A percentile compares a stretch with the other conserved stretches of the same genome.
Conservation (phyloP, 2,888 invertebrate species). For the Diloba caeruleocephala region DNA sequence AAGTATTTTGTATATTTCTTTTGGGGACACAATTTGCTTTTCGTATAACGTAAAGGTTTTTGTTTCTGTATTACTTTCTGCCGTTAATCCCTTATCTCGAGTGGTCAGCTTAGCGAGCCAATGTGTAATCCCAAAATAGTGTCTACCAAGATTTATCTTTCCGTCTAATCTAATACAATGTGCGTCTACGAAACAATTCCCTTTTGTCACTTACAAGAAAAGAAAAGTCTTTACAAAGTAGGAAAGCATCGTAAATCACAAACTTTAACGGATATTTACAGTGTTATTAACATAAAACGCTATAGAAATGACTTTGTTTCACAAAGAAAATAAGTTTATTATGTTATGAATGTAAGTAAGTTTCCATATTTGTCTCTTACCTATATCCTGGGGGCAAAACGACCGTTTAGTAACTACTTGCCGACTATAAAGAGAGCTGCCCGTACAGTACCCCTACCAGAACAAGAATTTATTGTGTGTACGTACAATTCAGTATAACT, state of each 20-base stretch:
- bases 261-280: conserved; percentile 51
- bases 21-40: not conserved
- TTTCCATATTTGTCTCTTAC: conserved; percentile 33
- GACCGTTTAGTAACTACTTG: conserved; percentile 39
- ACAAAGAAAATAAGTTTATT: conserved; percentile 41
- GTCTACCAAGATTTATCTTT: conserved; percentile 32
- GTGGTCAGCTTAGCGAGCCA: conserved; percentile 35
- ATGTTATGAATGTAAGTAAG: conserved; percentile 41
- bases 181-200: conserved; percentile 25
- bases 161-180: conserved; percentile 44
- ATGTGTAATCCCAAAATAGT: conserved; percentile 30
- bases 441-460: conserved; percentile 26
- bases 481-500: conserved; percentile 25
- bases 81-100: conserved; percentile 37
- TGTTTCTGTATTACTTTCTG: conserved; percentile 18
- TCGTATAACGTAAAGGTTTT: not conserved
- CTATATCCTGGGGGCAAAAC: conserved; percentile 38
- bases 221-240: conserved; percentile 26
- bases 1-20: not conserved
- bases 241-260: conserved; percentile 38
- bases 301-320: conserved; percentile 48
- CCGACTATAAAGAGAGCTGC: conserved; percentile 36
- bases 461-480: conserved; percentile 44
- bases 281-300: conserved; percentile 44
- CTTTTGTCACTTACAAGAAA: conserved; percentile 39